Base-by-base conservation (phyloP, 1,140 invertebrate genomes). In the Medauroidea extradentata region DNA sequence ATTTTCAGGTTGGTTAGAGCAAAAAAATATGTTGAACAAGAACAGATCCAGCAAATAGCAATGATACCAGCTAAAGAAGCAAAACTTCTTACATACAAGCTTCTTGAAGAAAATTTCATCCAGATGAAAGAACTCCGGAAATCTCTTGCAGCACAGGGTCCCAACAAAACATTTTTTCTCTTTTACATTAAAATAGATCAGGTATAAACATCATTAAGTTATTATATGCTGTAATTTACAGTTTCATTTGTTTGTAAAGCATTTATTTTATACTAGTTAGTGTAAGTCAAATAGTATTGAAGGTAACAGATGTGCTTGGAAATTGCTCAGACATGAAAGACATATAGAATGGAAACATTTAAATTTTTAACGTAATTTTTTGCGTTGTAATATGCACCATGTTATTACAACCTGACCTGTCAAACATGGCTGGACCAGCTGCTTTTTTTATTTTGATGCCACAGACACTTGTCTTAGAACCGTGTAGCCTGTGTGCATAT, bases 11-110 rank as follows among this genome's bases (percentile, higher is more conserved):
- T 96, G 54, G 82, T 95, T 27, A 78, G 87, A 16, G 68, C 79
- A 8, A 90, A 89, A 69, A 86, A 87, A 66, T 90, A 85, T 67
- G 85, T 94, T 54, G 91, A 94, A 71, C 88, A 93, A 64, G 91
- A 94, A 63, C 87, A 91, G 71, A 88, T 96, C 60, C 91, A 94
- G 69, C 87, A 90, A 64, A 75, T 89, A 61, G 90, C 88, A 0
- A 94, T 96, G 91, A 85, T 95, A 62, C 88, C 89, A 1, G 84
- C 88, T 16, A 95, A 94, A 72, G 91, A 95, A 75, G 88, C 89
- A 0, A 95, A 94, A 71, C 82, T 87, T 48, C 68, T 93, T 3
- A 87, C 90, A 1, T 94, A 93, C 71, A 85, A 81, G 63, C 74
- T 96, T 55, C 75, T 93, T 29, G 85, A 91, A 72, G 87, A 93